Evolutionary conservation across 1,140 invertebrate genomes (phyloP), one percentile per base, ranked within the genome.

Genomic region (Papilio dardanus): DNA sequence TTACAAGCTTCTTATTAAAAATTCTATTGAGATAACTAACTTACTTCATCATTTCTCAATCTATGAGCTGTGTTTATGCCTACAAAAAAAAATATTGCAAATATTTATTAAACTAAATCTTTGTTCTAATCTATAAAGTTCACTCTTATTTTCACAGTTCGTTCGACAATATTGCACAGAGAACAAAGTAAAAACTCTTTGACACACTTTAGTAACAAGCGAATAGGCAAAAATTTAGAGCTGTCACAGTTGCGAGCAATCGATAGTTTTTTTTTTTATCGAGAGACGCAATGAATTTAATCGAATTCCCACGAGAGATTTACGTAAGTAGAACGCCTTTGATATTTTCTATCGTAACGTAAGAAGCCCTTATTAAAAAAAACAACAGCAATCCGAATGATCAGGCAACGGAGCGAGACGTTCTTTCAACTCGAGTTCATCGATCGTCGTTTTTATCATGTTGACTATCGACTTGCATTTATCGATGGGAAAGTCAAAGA

Each of bases 371-470:
- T 46, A 71, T 74, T 37, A 40, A 40, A 69, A 31, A 37, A 69
- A 68, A 68, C 19, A 33, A 28, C 21, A 35, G 21, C 31, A 40
- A 19, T 19, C 30, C n/a, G 19, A 76, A 50, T 79, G 80, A 87
- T 87, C 85, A 84, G 58, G 74, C 84, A 88, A 73, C 84, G 81
- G 74, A 88, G 86, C 91, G 90, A 76, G 83, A 91, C 89, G 91
- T 90, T 88, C 88, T 78, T 92, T 92, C 87, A 92, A 88, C 87
- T 87, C 80, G 76, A 83, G 90, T 89, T 91, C 89, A 89, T 87
- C 86, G 88, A 76, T 86, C 88, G 83, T 80, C 19, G 81, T 86
- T 87, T 87, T 86, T 87, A 81, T 83, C 71, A 65, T 62, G 37
- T 62, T 42, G 54, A 76, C 74, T 82, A 85, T 85, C 79, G 50